These are phyloP conservation scores for Entelurus aequoreus DNA, from an alignment of 2,113 vertebrate genomes.

Conservation along the genomic window DNA sequence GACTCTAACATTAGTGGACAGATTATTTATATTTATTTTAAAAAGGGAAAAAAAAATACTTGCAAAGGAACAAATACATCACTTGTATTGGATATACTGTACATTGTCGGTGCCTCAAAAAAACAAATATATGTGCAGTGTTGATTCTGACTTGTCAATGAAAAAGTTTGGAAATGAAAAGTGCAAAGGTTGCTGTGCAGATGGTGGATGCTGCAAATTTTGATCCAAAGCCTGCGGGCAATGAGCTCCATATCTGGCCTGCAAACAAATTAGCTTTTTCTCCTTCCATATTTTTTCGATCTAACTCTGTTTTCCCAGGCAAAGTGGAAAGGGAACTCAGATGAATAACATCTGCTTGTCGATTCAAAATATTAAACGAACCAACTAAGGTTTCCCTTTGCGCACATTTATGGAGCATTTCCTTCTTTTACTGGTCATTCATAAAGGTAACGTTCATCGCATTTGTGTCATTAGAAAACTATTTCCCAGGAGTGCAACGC, in stretches of 20 bases:
- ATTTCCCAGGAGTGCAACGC: conserved; percentile 31
- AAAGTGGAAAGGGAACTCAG: conserved; percentile 50
- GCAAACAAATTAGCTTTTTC: conserved; percentile 61
- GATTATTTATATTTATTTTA: conserved; percentile 1
- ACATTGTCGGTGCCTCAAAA: not conserved
- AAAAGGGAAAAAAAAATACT: not conserved
- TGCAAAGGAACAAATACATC: not conserved
- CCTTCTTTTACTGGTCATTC: conserved; percentile 46
- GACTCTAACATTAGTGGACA: conserved; percentile 2
- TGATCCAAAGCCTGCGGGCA: conserved; percentile 55
- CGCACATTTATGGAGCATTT: conserved; percentile 25
- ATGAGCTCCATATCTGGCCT: conserved; percentile 62
- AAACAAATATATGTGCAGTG: conserved; percentile 16
- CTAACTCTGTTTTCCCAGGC: conserved; percentile 29
- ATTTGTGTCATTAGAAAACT: conserved; percentile 56
- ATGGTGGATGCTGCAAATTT: conserved; percentile 45
- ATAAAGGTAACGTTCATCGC: conserved; percentile 51
- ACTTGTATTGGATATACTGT: conserved; percentile 4
- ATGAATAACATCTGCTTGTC: conserved; percentile 62
- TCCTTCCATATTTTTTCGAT: conserved; percentile 17
- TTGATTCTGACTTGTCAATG: conserved; percentile 11
- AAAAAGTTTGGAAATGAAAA: conserved; percentile 48
- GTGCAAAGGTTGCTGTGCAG: conserved; percentile 55
- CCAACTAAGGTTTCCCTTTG: conserved; percentile 19
- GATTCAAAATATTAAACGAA: conserved; percentile 41